These are phyloP conservation scores for Atherinosoma microstoma DNA, from an alignment of 2,797 vertebrate genomes.

Conservation along the genomic window DNA sequence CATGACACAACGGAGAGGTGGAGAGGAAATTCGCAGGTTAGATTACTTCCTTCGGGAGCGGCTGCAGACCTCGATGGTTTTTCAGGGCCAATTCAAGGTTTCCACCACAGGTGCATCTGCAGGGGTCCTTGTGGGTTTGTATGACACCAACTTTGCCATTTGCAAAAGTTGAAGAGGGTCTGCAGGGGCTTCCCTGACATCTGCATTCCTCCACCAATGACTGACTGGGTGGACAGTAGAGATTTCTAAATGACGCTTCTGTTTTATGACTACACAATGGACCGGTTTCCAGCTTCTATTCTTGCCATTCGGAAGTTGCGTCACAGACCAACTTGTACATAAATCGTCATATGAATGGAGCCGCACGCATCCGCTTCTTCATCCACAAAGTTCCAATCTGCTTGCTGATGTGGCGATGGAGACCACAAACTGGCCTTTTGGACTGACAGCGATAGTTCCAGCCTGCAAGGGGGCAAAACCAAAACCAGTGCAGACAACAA, in stretches of 20 bases:
- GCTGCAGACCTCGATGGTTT: not conserved
- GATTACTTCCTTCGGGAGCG: not conserved
- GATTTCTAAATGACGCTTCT: not conserved
- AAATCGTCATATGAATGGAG: not conserved
- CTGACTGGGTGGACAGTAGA: not conserved
- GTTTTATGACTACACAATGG: not conserved
- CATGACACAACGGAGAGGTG: not conserved
- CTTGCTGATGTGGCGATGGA: not conserved
- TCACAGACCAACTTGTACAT: not conserved
- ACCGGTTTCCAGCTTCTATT: not conserved
- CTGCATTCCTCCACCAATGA: not conserved
- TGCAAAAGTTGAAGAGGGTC: no score
- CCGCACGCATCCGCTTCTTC: no score
- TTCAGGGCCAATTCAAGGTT: not conserved
- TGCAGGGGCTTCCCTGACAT: no score
- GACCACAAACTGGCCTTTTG: not conserved
- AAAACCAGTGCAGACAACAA: not conserved
- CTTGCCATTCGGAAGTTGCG: no score
- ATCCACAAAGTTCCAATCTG: not conserved
- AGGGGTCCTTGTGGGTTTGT: not conserved
- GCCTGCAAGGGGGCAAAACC: not conserved
- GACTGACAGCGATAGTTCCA: not conserved
- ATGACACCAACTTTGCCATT: not conserved
- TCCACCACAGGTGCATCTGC: not conserved
- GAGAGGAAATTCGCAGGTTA: not conserved